These are phyloP conservation scores for Anneissia japonica DNA, from an alignment of 35 echinoderm and acorn worm species.

Conservation along the genomic window DNA sequence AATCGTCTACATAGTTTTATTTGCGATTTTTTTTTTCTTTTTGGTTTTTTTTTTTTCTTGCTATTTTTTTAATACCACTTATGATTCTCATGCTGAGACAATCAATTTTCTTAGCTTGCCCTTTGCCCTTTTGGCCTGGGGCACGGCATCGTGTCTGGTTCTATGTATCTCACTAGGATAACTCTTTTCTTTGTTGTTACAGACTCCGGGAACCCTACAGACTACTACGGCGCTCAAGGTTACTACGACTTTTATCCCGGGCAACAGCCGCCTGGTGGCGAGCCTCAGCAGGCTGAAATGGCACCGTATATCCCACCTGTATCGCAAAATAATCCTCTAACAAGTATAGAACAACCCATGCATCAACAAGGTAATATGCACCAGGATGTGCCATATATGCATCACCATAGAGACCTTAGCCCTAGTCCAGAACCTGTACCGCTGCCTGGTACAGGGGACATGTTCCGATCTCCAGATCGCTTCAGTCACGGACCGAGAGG, in stretches of 20 bases:
- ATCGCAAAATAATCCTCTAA: conserved; percentile 47
- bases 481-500: conserved; percentile 23
- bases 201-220: conserved; percentile 26
- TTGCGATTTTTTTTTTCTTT: not conserved
- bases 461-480: conserved; percentile 21
- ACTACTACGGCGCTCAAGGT: conserved; percentile 79
- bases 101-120: not conserved
- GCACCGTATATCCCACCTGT: conserved; percentile 47
- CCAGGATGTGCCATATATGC: conserved; percentile 35
- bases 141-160: not conserved
- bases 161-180: not conserved
- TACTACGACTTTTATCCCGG: conserved; percentile 89
- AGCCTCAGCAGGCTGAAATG: conserved; percentile 43
- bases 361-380: conserved; percentile 41
- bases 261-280: conserved; percentile 51
- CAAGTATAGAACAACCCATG: conserved; percentile 52
- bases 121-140: not conserved
- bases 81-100: not conserved
- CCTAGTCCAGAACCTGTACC: conserved; percentile 59
- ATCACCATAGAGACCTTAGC: conserved; percentile 46
- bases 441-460: conserved; percentile 29
- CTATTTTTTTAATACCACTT: not conserved
- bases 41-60: not conserved
- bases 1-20: not conserved
- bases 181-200: not conserved